phyloP scores from a whole-genome alignment of 2,113 vertebrate genomes.

The Planiliza haematocheilus region DNA sequence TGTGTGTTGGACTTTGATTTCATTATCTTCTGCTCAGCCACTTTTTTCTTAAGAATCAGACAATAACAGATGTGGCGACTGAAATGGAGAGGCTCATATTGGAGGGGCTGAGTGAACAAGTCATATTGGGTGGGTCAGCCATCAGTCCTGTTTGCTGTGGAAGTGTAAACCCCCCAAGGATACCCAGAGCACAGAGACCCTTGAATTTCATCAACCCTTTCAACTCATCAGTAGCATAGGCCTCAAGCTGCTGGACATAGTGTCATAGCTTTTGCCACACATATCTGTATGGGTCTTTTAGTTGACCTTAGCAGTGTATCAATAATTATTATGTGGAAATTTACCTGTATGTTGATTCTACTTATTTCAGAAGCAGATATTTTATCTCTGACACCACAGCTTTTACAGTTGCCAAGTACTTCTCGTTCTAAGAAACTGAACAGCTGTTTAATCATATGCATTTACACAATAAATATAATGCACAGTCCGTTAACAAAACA shows the following conservation, averaged over 20 bases:
- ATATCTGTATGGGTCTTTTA: neutral
- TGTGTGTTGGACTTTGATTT: conserved; percentile 86
- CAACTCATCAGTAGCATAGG: conserved; percentile 21
- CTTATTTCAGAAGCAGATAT: no score
- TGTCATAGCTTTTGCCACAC: neutral
- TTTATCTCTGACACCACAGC: no score
- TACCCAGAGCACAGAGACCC: conserved; percentile 49
- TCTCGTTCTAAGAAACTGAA: no score
- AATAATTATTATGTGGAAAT: no score
- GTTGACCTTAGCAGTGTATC: neutral
- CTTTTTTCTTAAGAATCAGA: conserved; percentile 88
- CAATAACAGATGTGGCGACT: conserved; percentile 86
- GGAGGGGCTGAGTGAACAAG: conserved; percentile 79
- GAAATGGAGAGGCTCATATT: conserved; percentile 80
- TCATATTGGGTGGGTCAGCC: conserved; percentile 72
- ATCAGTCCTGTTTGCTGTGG: conserved; percentile 76
- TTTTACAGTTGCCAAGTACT: no score
- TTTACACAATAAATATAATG: no score
- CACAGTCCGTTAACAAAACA: no score
- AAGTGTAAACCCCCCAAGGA: conserved; percentile 70
- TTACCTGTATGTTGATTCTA: no score
- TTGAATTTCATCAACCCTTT: conserved; percentile 66
- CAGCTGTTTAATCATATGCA: no score
- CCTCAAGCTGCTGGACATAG: conserved; percentile 6
- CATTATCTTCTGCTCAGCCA: conserved; percentile 83